Base-by-base conservation (phyloP, 2,888 invertebrate genomes). In the Xanthostigma xanthostigma region DNA sequence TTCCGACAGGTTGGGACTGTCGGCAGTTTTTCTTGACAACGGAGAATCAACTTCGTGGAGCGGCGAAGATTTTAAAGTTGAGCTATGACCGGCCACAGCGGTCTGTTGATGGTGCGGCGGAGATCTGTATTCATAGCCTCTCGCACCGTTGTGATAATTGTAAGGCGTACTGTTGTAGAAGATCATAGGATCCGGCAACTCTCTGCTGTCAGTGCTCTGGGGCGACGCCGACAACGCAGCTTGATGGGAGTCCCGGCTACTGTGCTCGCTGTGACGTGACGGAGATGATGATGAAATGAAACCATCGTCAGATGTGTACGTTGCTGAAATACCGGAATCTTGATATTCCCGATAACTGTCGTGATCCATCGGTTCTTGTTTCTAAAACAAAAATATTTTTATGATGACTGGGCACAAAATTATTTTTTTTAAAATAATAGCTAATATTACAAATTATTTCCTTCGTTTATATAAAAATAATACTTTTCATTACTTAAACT, bases 221-320 rank as follows among this genome's bases (percentile, higher is more conserved):
- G 37, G 33, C 53, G 53, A 35, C 53, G 49, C 13, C 50, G 51
- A 41, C 50, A 50, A 8, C 47, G 53, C 13, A 49, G 45, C 38
- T 50, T 54, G 35, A 46, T 50, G 27, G 10, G 51, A 51, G 36
- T 48, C 53, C 2, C 39, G 49, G 51, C 64, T 61, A 49, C 59
- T 57, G 54, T 72, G 72, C 55, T 71, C 71, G 36, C 17, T 27
- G 46, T 76, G 75, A 9, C 74, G 74, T 2, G 73, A 74, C 0
- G 77, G 77, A 0, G 78, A 77, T 0, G 75, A 77, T 0, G 75
- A 73, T 51, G 76, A 76, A 55, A 73, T 74, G 57, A 75, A 74
- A 3, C 72, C 72, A 55, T 76, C 76, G 56, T 74, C 76, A 56
- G 78, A 78, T 43, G 48, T 43, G 34, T 48, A 48, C 6, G 48